Base-by-base conservation (phyloP, 2,797 vertebrate genomes). In the Macrochelys suwanniensis region DNA sequence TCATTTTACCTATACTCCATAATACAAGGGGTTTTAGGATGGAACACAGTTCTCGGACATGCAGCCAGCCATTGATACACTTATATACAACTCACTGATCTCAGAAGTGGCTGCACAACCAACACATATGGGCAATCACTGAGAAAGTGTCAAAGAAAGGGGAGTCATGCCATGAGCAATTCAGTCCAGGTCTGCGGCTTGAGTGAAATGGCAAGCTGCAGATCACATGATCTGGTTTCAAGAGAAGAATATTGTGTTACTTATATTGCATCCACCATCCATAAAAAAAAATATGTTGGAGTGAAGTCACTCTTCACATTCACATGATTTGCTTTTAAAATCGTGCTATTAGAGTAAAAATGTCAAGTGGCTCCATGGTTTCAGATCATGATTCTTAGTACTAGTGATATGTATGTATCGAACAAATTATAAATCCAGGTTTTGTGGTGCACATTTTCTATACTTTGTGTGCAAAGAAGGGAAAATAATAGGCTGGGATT, bases 111-210 rank as follows among this genome's bases (percentile, higher is more conserved):
- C 33, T 19, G 61, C 33, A 68, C 33, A 68, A 37, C 31, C 37
- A 84, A 78, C 50, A 74, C 17, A 25, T 31, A 9, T 77, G 65
- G 59, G 33, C 33, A 13, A 54, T 47, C 89, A 54, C 13, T 61
- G 57, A 95, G 84, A 96, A 95, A 96, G 87, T 8, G 78, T 85
- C 90, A 87, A 92, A 95, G 82, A 42, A 87, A 94, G 84, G 45
- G 85, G 53, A 96, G 51, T 92, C 96, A 89, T 82, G 45, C 57
- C 81, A 79, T 89, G 94, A 96, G 89, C 84, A 94, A 51, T 53
- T 13, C 49, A 71, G 59, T 54, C 51, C 23, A 13, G 80, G 2
- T 7, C n/a, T 89, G 56, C 56, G 78, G 21, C 82, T 82, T 37
- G 37, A 53, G 59, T 77, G 42, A 5, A 92, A 49, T 33, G 88